Evolutionary conservation across 2,888 invertebrate genomes (phyloP), one percentile per base, ranked within the genome.

Genomic region (Nomada fucata): DNA sequence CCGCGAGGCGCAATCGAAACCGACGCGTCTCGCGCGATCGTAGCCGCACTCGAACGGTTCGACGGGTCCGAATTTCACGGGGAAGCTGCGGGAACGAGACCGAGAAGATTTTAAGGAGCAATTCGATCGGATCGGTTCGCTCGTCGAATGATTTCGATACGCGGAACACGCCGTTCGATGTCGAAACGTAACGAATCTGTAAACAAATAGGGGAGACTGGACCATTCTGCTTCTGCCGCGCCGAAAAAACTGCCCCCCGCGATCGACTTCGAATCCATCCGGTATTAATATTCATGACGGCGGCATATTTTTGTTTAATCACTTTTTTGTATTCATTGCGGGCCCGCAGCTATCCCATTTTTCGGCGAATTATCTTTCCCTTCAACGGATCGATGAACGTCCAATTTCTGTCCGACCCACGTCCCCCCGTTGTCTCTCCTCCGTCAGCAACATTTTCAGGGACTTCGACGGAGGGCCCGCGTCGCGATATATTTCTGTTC

Each of bases 1-100:
- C 65, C 64, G 20, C 52, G 20, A 29, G 50, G 59, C 50, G 63
- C 70, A 68, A 77, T 73, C 61, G 50, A 78, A 44, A 61, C 53
- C 53, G 55, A 61, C 61, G 55, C 53, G 36, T 61, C 47, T 53
- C 44, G 4, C 23, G 60, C 44, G 61, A 55, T 15, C 18, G 7
- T 44, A 9, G 26, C 10, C 1, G 44, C 18, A 10, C 36, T 53
- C 20, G 47, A 61, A 20, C 42, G 18, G 26, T 18, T 23, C 29
- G 20, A 20, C 72, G 61, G 2, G 10, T n/a, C 53, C 53, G 26
- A 26, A 26, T 26, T 26, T 26, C 0, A 26, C 29, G 29, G 29
- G 4, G 3, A 29, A 15, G 13, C 10, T 5, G 3, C 29, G 26
- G 4, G 20, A n/a, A 0, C 13, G 1, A 9, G 10, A 36, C 5